These are phyloP conservation scores for Agrochola litura DNA, from an alignment of 2,888 invertebrate species.

Conservation along the genomic window DNA sequence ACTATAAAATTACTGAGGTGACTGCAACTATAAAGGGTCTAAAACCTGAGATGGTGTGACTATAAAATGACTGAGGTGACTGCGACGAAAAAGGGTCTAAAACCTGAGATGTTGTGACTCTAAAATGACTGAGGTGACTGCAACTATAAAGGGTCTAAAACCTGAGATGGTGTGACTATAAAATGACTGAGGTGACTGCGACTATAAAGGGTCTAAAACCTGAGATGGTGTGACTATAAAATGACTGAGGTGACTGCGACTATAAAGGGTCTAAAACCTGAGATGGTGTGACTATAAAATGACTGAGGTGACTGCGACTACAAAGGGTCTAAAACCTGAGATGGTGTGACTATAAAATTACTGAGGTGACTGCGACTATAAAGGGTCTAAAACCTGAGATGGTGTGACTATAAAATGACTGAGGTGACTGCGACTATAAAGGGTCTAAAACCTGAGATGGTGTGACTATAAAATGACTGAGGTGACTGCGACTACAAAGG, in stretches of 20 bases:
- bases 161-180: neutral
- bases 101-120: neutral
- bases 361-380: neutral
- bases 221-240: neutral
- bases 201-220: neutral
- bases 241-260: neutral
- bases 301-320: neutral
- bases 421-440: neutral
- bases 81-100: neutral
- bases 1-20: neutral
- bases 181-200: neutral
- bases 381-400: neutral
- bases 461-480: too few relatives aligned
- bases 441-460: neutral
- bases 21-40: too few relatives aligned
- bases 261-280: neutral
- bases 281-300: neutral
- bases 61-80: neutral
- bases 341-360: neutral
- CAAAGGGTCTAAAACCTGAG: neutral
- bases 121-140: neutral
- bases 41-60: neutral
- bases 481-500: too few relatives aligned
- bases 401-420: neutral
- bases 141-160: neutral